phyloP scores from a whole-genome alignment of 1,140 invertebrate genomes.

The Limonius californicus region DNA sequence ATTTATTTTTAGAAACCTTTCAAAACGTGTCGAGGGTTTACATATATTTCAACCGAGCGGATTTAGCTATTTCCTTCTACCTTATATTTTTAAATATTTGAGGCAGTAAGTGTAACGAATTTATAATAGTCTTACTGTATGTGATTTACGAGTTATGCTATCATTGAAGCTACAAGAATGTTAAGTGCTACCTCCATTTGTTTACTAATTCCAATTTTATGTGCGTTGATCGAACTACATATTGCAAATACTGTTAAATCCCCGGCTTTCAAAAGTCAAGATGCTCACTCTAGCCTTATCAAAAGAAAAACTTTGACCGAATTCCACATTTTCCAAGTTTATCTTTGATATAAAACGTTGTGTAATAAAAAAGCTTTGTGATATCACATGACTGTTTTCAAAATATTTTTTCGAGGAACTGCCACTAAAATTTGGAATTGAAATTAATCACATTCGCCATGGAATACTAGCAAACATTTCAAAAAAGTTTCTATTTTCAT shows the following conservation, averaged over 20 bases:
- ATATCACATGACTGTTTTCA: too few relatives aligned
- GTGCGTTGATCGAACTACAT: neutral
- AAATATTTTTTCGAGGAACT: too few relatives aligned
- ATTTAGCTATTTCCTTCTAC: neutral
- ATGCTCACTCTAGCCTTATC: too few relatives aligned
- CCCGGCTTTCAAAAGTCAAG: too few relatives aligned
- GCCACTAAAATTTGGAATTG: too few relatives aligned
- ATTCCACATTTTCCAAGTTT: too few relatives aligned
- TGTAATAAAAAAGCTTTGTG: too few relatives aligned
- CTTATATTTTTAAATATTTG: neutral
- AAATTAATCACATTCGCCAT: too few relatives aligned
- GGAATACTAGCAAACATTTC: too few relatives aligned
- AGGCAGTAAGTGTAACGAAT: neutral
- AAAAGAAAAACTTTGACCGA: too few relatives aligned
- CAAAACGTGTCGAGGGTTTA: conserved; percentile 13
- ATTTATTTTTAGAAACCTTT: conserved; percentile 32
- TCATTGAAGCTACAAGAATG: neutral
- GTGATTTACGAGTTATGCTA: conserved; percentile 1
- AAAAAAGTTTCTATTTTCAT: too few relatives aligned
- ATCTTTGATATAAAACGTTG: too few relatives aligned
- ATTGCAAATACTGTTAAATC: neutral
- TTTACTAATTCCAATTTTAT: neutral
- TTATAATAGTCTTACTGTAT: neutral
- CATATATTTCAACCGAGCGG: neutral
- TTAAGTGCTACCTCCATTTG: neutral